phyloP scores from a whole-genome alignment of 2,113 vertebrate species.

The Neogale vison region DNA sequence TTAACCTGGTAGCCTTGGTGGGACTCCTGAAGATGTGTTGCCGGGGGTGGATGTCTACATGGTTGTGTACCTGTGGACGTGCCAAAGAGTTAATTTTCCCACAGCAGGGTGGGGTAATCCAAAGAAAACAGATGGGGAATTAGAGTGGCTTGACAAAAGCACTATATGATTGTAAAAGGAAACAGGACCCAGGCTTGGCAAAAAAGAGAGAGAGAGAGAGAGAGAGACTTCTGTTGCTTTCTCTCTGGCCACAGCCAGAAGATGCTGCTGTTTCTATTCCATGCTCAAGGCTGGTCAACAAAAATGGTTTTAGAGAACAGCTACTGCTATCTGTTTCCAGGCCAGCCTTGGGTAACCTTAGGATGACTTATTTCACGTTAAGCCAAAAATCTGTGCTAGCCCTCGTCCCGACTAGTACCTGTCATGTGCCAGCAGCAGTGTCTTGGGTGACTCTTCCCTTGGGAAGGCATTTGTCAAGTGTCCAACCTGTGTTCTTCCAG shows the following conservation, averaged over 20 bases:
- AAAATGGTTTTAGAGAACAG: not conserved
- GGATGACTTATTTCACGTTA: slow-evolving; percentile 62
- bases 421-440: not conserved
- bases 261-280: not conserved
- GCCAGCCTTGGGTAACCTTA: slow-evolving; percentile 60
- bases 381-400: slow-evolving; percentile 60
- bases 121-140: slow-evolving; percentile 69
- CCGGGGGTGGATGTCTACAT: slow-evolving; percentile 26
- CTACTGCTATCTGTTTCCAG: not conserved
- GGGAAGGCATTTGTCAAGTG: slow-evolving; percentile 50
- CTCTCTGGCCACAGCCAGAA: slow-evolving; percentile 1
- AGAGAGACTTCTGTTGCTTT: not conserved
- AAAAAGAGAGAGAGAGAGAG: not conserved
- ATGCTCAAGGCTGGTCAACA: slow-evolving; percentile 33
- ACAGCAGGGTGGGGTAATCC: slow-evolving; percentile 64
- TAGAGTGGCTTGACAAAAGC: slow-evolving; percentile 61
- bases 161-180: slow-evolving; percentile 31
- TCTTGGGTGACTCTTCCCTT: not conserved
- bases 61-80: slow-evolving; percentile 44
- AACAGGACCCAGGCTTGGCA: not conserved
- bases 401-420: slow-evolving; percentile 46
- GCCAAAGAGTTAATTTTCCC: slow-evolving; percentile 76
- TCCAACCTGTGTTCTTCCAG: slow-evolving; percentile 32
- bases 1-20: slow-evolving; percentile 51
- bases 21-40: not conserved